Base-by-base conservation (phyloP, 2,113 vertebrate species). In the Thalassarche chlororhynchos region DNA sequence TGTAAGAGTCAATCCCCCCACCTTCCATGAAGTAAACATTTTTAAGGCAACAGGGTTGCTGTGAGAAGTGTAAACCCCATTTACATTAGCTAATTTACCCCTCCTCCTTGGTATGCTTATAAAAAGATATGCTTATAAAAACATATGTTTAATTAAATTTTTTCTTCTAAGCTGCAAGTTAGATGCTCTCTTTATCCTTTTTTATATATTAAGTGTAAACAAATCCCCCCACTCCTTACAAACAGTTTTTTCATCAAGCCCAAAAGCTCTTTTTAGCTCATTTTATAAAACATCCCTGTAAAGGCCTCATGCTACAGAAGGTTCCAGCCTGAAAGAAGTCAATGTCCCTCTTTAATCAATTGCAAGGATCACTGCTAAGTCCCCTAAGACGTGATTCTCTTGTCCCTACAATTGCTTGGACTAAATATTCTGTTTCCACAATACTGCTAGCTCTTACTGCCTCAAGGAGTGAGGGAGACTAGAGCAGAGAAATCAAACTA, bases 401-500 rank as follows among this genome's bases (percentile, higher is more conserved):
- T 90, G 74, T 85, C 34, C 32, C 55, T 90, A 61, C 57, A 77
- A 51, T 70, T 89, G 46, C 84, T 84, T 74, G 74, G 55, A 75
- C 52, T 89, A 51, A 84, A 84, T 81, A 92, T 32, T 66, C 81
- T 83, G 40, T 87, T 95, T 87, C 52, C 57, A 82, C 32, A 38
- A 24, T 57, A 62, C 17, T 93, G 29, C 54, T 75, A 91, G 25
- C 44, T 47, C 34, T 82, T 58, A 23, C 19, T 87, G 80, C 89
- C 84, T 89, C 55, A 61, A 90, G 68, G 19, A 83, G 23, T 68
- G n/a, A 84, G 36, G 29, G 49, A 96, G 6, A 72, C 44, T 34
- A 64, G 24, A 91, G 61, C 65, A 95, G 46, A 92, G 78, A 94
- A 94, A 93, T 78, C 76, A 89, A 83, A 94, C 38, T 87, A 84